A percentile compares a stretch with the other conserved stretches of the same genome.
Evolutionary conservation across 2,888 invertebrate genomes (phyloP).

Genomic region (Cactoblastis cactorum): DNA sequence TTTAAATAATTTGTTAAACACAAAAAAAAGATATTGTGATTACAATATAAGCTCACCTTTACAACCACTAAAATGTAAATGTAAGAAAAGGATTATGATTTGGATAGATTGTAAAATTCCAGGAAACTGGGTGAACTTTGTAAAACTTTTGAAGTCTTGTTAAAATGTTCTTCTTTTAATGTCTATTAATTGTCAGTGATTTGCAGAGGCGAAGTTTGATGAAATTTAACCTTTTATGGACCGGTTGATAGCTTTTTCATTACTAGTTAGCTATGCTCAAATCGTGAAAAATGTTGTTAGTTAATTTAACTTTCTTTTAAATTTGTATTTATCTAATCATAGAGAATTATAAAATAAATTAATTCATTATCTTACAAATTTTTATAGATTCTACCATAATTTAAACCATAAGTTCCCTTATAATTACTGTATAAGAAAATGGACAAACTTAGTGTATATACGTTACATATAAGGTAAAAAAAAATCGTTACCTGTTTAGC

Average conservation of each 20-base stretch:
- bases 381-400: too few species aligned
- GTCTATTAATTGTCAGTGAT: background rate
- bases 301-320: too few species aligned
- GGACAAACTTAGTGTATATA: too few species aligned
- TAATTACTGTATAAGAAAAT: too few species aligned
- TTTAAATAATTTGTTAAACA: too few species aligned
- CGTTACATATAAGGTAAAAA: too few species aligned
- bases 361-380: too few species aligned
- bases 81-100: constrained; percentile 22
- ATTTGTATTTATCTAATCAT: too few species aligned
- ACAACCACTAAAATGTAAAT: constrained; percentile 30
- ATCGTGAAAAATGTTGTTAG: too few species aligned
- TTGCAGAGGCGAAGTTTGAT: background rate
- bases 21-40: too few species aligned
- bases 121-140: background rate
- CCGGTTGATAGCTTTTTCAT: background rate
- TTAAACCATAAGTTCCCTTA: too few species aligned
- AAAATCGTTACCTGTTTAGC: constrained; percentile 69
- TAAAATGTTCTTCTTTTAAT: constrained; percentile 1
- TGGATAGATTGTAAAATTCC: background rate
- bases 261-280: background rate
- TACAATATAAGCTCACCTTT: background rate
- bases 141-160: background rate
- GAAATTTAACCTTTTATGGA: background rate
- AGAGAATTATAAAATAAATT: too few species aligned